Evolutionary conservation across 2,888 invertebrate genomes (phyloP).

Genomic region (Clitarchus hookeri): DNA sequence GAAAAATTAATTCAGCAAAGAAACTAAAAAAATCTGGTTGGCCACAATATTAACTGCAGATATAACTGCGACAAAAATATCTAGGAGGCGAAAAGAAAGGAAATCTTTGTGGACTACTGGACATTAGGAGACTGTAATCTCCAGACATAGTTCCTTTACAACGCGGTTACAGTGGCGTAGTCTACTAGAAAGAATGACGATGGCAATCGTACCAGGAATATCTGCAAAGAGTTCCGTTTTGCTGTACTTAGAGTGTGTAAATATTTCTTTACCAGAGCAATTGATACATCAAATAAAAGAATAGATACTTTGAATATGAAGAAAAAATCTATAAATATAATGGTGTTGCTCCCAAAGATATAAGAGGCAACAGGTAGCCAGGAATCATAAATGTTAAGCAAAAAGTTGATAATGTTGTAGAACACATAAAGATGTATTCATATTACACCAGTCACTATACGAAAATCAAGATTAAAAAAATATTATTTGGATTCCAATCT

Average conservation of each 20-base stretch:
- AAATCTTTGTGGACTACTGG: constrained; percentile 16
- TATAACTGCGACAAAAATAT: too few species aligned
- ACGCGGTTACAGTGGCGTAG: neutral
- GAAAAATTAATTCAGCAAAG: neutral
- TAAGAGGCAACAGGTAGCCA: constrained; percentile 19
- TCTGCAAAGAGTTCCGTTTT: neutral
- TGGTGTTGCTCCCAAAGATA: too few species aligned
- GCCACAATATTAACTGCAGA: too few species aligned
- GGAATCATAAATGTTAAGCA: constrained; percentile 5
- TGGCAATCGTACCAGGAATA: neutral
- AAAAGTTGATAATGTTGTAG: too few species aligned
- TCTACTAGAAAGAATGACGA: neutral
- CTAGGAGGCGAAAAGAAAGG: neutral
- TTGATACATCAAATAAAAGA: neutral
- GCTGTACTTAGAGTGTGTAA: constrained; percentile 22
- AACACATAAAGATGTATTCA: constrained; percentile 3
- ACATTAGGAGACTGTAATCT: neutral
- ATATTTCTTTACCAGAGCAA: constrained; percentile 10
- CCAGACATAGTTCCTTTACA: constrained; percentile 21
- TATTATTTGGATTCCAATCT: constrained; percentile 20
- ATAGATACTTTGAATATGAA: neutral
- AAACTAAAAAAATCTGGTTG: neutral
- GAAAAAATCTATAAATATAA: too few species aligned
- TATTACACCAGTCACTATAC: neutral
- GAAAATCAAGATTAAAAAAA: neutral